phyloP scores from a whole-genome alignment of 2,113 vertebrate species.

The Aptenodytes forsteri region DNA sequence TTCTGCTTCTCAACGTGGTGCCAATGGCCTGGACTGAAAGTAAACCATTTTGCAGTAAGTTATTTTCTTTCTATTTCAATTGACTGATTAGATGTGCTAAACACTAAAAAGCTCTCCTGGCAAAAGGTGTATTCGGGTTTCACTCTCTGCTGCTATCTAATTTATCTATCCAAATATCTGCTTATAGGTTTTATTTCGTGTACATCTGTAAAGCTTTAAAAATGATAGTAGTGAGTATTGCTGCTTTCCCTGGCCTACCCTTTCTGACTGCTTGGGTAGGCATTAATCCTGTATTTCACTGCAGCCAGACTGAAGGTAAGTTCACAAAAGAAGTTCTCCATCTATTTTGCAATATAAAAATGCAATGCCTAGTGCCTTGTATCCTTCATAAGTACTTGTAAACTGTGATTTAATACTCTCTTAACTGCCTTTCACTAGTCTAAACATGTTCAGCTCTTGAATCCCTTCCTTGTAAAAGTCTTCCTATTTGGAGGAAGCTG shows the following conservation, averaged over 20 bases:
- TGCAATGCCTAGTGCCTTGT: not conserved
- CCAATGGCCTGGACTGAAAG: not conserved
- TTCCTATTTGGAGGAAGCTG: not conserved
- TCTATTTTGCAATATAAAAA: not conserved
- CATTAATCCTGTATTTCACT: not conserved
- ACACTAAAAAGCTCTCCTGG: not conserved
- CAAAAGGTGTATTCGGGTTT: not conserved
- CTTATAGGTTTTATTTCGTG: not conserved
- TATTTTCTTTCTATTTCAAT: not conserved
- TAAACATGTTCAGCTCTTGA: not conserved
- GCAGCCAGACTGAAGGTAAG: not conserved
- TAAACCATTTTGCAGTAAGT: not conserved
- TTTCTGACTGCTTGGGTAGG: not conserved
- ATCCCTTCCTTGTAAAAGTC: not conserved
- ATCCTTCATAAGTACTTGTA: not conserved
- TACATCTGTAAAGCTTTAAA: not conserved
- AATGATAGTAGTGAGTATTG: not conserved
- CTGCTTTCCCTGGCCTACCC: not conserved
- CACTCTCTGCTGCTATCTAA: not conserved
- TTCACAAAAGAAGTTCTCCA: not conserved
- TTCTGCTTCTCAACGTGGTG: not conserved
- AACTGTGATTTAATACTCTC: slow-evolving; percentile 4
- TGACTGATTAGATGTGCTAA: not conserved
- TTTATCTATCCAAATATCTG: not conserved
- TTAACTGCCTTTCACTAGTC: not conserved